Evolutionary conservation across 2,113 vertebrate species (phyloP).

Genomic region (Tachysurus vachellii): DNA sequence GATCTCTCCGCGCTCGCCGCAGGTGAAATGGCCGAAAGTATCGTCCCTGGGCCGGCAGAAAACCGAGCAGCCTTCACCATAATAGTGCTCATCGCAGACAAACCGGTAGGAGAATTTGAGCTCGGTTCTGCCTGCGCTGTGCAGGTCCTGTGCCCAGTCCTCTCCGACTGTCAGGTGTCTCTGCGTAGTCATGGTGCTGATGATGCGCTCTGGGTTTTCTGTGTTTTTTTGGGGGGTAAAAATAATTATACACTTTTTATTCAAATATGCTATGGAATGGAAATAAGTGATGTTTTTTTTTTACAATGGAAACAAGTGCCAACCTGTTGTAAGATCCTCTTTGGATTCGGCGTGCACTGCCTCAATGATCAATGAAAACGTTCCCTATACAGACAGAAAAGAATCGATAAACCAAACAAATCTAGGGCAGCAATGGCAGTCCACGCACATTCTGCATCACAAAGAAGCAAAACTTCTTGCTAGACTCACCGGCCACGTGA

Average conservation of each 20-base stretch:
- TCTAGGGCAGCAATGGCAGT: not conserved
- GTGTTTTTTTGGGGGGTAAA: not conserved
- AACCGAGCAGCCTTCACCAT: slow-evolving; percentile 90
- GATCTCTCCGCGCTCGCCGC: slow-evolving; percentile 92
- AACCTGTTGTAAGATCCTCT: slow-evolving; percentile 94
- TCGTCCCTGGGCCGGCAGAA: slow-evolving; percentile 95
- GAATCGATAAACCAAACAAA: not conserved
- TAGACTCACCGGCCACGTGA: slow-evolving; percentile 94
- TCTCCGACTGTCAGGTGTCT: slow-evolving; percentile 92
- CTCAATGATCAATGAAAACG: slow-evolving; percentile 97
- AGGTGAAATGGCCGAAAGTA: slow-evolving; percentile 96
- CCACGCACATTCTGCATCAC: not conserved
- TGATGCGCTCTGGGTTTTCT: slow-evolving; percentile 92
- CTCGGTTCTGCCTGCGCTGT: slow-evolving; percentile 86
- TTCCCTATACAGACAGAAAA: slow-evolving; percentile 79
- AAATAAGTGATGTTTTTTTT: not conserved
- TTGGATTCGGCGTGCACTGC: slow-evolving; percentile 91
- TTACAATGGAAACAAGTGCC: not conserved
- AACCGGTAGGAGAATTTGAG: slow-evolving; percentile 96
- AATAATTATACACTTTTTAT: not conserved
- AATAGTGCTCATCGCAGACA: slow-evolving; percentile 95
- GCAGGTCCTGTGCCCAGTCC: slow-evolving; percentile 96
- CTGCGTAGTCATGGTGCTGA: slow-evolving; percentile 94
- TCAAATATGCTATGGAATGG: not conserved
- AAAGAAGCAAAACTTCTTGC: not conserved